Percentiles rank a stretch among this genome's conserved stretches.
phyloP scores from a whole-genome alignment of 2,888 invertebrate species.

The Epinotia nisella region DNA sequence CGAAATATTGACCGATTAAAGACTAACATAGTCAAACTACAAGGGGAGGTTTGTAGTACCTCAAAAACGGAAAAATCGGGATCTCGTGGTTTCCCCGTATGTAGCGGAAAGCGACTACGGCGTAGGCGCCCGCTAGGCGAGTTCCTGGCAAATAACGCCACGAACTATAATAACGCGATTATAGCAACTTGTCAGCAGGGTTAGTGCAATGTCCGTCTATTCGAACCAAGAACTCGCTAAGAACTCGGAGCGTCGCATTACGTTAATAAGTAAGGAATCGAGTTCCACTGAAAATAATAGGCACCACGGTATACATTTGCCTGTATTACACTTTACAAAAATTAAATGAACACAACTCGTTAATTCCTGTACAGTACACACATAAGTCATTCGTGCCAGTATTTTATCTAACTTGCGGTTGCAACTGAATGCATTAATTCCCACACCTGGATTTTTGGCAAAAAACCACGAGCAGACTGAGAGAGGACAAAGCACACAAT shows the following conservation, averaged over 20 bases:
- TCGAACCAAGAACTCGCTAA: background rate
- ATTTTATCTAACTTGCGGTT: slow-evolving; percentile 35
- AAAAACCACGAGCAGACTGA: slow-evolving; percentile 64
- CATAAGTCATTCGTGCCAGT: slow-evolving; percentile 16
- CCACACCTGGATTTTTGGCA: slow-evolving; percentile 55
- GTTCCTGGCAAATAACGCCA: no score
- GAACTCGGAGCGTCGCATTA: background rate
- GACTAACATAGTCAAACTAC: background rate
- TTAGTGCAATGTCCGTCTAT: background rate
- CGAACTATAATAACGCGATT: no score
- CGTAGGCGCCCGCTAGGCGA: no score
- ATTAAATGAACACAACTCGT: no score
- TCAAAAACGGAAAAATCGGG: background rate
- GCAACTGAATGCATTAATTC: slow-evolving; percentile 42
- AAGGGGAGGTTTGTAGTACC: no score
- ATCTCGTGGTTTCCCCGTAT: no score
- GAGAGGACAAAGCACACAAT: slow-evolving; percentile 76
- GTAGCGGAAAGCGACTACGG: no score
- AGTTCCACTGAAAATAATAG: no score
- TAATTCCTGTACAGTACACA: background rate
- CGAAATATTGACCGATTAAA: background rate
- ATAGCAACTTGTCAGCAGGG: background rate
- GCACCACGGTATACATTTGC: no score
- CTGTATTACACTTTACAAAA: background rate
- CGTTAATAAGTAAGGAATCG: no score